Conservation (phyloP, 2,888 invertebrate species). For the Tiliacea citrago region DNA sequence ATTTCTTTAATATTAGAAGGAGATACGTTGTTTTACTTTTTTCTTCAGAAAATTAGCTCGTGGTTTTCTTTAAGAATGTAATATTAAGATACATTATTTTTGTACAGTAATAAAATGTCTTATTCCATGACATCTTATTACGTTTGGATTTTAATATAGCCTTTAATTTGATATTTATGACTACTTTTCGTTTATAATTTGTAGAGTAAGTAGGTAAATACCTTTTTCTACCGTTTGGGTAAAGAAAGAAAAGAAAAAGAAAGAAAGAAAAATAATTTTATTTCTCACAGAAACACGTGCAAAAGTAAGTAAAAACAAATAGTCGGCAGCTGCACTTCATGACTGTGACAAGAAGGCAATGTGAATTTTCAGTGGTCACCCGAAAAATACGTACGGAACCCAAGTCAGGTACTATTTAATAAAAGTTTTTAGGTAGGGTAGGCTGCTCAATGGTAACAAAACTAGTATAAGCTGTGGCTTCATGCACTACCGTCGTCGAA, state of each 20-base stretch:
- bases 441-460: neutral
- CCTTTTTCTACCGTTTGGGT: neutral
- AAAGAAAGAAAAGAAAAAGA: no score
- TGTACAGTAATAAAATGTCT: constrained; percentile 21
- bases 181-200: constrained; percentile 16
- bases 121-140: constrained; percentile 43
- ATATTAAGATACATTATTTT: constrained; percentile 41
- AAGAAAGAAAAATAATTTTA: no score
- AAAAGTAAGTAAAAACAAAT: no score
- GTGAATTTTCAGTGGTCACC: no score
- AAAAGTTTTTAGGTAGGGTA: neutral
- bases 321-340: no score
- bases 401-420: no score
- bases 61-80: constrained; percentile 22
- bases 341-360: no score
- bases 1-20: neutral
- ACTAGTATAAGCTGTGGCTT: neutral
- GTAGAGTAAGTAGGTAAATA: neutral
- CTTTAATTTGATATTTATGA: constrained; percentile 33
- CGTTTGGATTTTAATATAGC: constrained; percentile 12
- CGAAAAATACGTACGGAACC: no score
- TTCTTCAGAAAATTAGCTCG: constrained; percentile 24
- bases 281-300: no score
- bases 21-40: neutral
- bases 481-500: no score